These are phyloP conservation scores for Drosophila pachea DNA, from an alignment of 1,140 invertebrate genomes.

Conservation along the genomic window DNA sequence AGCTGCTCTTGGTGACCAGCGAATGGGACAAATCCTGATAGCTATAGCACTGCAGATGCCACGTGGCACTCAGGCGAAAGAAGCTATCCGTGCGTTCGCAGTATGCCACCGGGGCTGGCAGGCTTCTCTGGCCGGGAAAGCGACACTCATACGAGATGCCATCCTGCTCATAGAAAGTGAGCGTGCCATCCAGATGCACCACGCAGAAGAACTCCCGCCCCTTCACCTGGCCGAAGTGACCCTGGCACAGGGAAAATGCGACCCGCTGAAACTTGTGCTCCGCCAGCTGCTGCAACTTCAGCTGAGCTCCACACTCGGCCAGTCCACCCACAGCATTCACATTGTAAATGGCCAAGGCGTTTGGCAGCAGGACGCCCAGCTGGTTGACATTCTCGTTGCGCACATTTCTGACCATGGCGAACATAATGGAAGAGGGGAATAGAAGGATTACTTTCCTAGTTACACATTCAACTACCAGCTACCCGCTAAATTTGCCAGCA, in stretches of 20 bases:
- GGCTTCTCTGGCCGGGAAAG: constrained; percentile 81
- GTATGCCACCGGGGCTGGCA: constrained; percentile 87
- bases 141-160: constrained; percentile 74
- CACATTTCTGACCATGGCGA: constrained; percentile 44
- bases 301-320: constrained; percentile 70
- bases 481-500: constrained; percentile 86
- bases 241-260: constrained; percentile 83
- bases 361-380: constrained; percentile 68
- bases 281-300: constrained; percentile 80
- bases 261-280: constrained; percentile 82
- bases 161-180: constrained; percentile 88
- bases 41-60: constrained; percentile 83
- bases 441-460: too few species aligned
- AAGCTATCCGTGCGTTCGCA: constrained; percentile 86
- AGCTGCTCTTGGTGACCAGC: constrained; percentile 57
- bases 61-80: constrained; percentile 83
- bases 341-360: constrained; percentile 70
- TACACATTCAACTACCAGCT: constrained; percentile 13
- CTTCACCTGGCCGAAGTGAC: constrained; percentile 87
- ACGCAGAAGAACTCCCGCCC: constrained; percentile 88
- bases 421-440: not conserved
- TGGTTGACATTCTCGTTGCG: constrained; percentile 70
- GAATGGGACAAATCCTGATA: constrained; percentile 76
- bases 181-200: constrained; percentile 87
- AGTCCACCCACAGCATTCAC: constrained; percentile 59